Base-by-base conservation (phyloP, 2,797 vertebrate species). In the Pterois miles region DNA sequence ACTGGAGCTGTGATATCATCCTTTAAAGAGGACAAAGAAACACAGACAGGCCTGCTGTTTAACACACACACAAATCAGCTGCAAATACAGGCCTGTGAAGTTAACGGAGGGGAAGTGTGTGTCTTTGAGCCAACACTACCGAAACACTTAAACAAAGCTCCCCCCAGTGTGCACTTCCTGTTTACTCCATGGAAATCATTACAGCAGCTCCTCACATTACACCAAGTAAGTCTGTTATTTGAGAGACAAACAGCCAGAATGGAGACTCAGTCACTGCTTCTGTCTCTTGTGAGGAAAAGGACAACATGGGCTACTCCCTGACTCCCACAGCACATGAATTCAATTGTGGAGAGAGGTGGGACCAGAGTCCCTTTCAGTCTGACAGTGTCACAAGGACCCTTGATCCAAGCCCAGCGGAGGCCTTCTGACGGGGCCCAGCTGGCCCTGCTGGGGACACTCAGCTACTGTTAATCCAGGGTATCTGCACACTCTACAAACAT, bases 1-100 rank as follows among this genome's bases (percentile, higher is more conserved):
- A 65, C 78, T 71, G 23, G 59, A 79, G 72, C 67, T 72, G 11
- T 88, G 74, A 73, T 40, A 56, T 86, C 86, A 56, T 86, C 86
- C 48, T 31, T 91, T 89, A 86, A 73, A 85, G 38, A 20, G 62
- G 79, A 91, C 84, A 91, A 91, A 77, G 75, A 76, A 43, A 52
- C 29, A 60, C 53, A 65, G 77, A 71, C 78, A 57, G 65, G 76
- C 79, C 77, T 80, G 70, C 85, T 89, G 87, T 74, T 84, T 74
- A 80, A 74, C 65, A 76, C 69, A 36, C 65, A 83, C 65, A 52
- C 74, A 84, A 80, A 87, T 66, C 76, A 80, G 68, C 63, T 50
- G 53, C 65, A 70, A 38, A 36, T n/a, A 73, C 5, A 20, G 13
- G n/a, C n/a, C n/a, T n/a, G n/a, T 58, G 22, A 46, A 57, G 59